Base-by-base conservation (phyloP, 2,797 vertebrate species). In the Australoheros facetus region DNA sequence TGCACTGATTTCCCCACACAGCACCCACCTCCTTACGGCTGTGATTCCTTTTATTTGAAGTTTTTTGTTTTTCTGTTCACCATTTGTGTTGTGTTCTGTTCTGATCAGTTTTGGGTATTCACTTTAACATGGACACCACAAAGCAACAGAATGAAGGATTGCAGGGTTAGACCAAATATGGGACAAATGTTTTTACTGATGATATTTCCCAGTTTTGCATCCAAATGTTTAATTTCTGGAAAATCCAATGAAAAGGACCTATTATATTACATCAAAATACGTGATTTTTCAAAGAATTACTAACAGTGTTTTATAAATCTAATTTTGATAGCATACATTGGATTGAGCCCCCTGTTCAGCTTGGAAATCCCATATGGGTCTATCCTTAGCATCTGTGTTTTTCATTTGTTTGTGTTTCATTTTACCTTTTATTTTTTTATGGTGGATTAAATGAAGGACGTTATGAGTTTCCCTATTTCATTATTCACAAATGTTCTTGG, bases 1-100 rank as follows among this genome's bases (percentile, higher is more conserved):
- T 91, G 89, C 92, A 92, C 90, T 93, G 89, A 91, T 86, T 73
- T 79, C 64, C 80, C 75, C 48, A n/a, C 87, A 85, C 83, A 87
- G 62, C 84, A 85, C 76, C 82, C 84, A 84, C 72, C n/a, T 58
- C 77, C 73, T 75, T 75, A 78, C 4, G 39, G 74, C 80, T 80
- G 71, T 78, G 83, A 45, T 77, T 34, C 55, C 75, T 16, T 76
- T 62, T 53, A 77, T 88, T 86, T 84, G 81, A 57, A 23, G 13
- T 88, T 85, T 32, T 32, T 32, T 34, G 8, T 34, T 34, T 34
- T 92, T 90, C 53, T 85, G 81, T 93, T 90, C 77, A 82, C 73
- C 85, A 70, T 88, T 81, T 87, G 9, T 64, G 53, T 90, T 91
- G 9, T 64, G 53, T 90, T 91, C 12, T 77, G 77, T 90, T 91